Evolutionary conservation across 2,888 invertebrate species (phyloP).

Genomic region (Auanema sp.): DNA sequence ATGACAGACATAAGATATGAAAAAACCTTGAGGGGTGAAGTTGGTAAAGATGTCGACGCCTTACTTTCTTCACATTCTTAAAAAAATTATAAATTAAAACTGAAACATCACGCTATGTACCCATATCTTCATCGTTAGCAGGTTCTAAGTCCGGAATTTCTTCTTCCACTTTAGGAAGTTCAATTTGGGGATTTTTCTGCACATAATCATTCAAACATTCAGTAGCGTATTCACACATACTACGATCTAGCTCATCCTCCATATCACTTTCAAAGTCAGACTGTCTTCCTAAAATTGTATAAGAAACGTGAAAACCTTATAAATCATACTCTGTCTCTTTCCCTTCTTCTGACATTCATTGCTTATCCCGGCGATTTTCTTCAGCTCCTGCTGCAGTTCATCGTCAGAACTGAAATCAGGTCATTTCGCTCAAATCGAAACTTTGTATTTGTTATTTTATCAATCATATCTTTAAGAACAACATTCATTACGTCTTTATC

Average conservation of each 20-base stretch:
- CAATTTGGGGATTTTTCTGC: conserved; percentile 5
- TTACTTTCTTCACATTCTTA: background rate
- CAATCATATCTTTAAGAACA: background rate
- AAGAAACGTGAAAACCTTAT: too few species aligned
- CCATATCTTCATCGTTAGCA: conserved; percentile 5
- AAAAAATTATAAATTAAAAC: background rate
- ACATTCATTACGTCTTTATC: background rate
- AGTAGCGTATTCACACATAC: conserved; percentile 39
- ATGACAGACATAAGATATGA: background rate
- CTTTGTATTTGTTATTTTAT: background rate
- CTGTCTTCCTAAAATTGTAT: conserved; percentile 15
- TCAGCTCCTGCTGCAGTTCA: conserved; percentile 46
- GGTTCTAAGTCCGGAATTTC: background rate
- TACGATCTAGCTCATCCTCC: conserved; percentile 46
- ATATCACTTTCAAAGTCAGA: conserved; percentile 52
- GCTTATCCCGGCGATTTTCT: conserved; percentile 39
- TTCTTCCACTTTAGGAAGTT: background rate
- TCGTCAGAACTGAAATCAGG: conserved; percentile 50
- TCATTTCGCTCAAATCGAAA: background rate
- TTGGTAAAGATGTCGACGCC: conserved; percentile 6
- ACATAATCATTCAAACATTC: conserved; percentile 26
- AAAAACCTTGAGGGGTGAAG: background rate
- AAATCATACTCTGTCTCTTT: background rate
- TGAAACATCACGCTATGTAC: background rate
- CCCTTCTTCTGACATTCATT: conserved; percentile 12